Conservation (phyloP, 1,140 invertebrate species). For the Trachymyrmex septentrionalis region DNA sequence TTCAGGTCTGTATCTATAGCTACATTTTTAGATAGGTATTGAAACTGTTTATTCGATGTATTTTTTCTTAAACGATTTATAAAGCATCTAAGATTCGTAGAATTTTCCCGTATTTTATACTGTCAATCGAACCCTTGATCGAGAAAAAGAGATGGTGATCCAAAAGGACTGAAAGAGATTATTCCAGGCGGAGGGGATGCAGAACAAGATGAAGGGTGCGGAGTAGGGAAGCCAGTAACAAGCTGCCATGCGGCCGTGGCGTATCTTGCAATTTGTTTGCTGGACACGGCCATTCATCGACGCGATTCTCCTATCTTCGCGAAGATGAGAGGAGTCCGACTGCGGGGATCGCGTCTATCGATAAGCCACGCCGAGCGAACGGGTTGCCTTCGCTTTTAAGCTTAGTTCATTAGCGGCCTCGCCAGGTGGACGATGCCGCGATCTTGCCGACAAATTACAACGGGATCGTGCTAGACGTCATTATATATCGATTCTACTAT, state of each 20-base stretch:
- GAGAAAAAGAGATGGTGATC: background rate
- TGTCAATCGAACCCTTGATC: background rate
- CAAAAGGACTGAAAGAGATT: conserved; percentile 20
- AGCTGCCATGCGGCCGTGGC: conserved; percentile 81
- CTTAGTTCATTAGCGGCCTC: conserved; percentile 80
- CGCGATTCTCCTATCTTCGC: conserved; percentile 84
- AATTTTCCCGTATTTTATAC: background rate
- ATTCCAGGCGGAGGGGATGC: conserved; percentile 23
- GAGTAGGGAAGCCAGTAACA: conserved; percentile 74
- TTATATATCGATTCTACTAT: conserved; percentile 28
- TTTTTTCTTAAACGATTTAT: background rate
- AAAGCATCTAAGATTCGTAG: background rate
- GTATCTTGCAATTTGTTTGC: conserved; percentile 86
- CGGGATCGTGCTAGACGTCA: conserved; percentile 64
- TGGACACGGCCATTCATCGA: conserved; percentile 85
- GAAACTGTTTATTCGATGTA: background rate
- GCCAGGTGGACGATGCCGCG: conserved; percentile 75
- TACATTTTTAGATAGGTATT: too few species aligned
- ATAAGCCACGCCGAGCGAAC: conserved; percentile 77
- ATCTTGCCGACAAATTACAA: conserved; percentile 80
- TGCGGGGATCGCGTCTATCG: conserved; percentile 76
- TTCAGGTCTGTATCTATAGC: too few species aligned
- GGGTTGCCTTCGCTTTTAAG: conserved; percentile 80
- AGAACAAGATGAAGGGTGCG: conserved; percentile 59
- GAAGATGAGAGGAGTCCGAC: conserved; percentile 83